Evolutionary conservation across 1,140 invertebrate genomes (phyloP).

Genomic region (Apis laboriosa): DNA sequence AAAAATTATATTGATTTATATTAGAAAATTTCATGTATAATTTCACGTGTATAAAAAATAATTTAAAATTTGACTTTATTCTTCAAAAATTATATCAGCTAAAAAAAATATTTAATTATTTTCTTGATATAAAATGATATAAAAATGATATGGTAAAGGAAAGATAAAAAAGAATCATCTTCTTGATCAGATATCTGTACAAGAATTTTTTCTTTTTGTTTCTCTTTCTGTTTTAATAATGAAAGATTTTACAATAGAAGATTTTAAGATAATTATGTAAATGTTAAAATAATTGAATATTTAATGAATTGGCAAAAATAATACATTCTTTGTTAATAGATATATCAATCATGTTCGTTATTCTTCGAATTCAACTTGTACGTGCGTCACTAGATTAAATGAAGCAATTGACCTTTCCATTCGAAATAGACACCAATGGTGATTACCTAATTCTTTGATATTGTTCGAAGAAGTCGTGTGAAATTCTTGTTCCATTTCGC

Average conservation of each 20-base stretch:
- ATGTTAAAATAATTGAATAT: not conserved
- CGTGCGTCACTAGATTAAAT: constrained; percentile 36
- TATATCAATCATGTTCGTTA: constrained; percentile 14
- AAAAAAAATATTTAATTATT: no score
- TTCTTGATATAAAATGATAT: no score
- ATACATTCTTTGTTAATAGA: not conserved
- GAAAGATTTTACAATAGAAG: not conserved
- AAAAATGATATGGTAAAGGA: no score
- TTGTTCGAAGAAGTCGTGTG: constrained; percentile 31
- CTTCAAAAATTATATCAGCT: no score
- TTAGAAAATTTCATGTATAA: no score
- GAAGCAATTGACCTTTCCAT: constrained; percentile 42
- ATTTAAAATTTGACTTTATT: no score
- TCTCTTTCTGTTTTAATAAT: not conserved
- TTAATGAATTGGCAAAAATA: not conserved
- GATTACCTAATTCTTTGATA: constrained; percentile 30
- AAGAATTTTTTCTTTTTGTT: not conserved
- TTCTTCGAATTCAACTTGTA: constrained; percentile 29
- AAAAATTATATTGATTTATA: no score
- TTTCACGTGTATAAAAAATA: no score
- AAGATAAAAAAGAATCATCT: not conserved
- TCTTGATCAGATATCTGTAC: not conserved
- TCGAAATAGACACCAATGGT: constrained; percentile 33
- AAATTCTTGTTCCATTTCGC: constrained; percentile 7
- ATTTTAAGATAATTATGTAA: not conserved